These are phyloP conservation scores for Panagrolaimus sp. DNA, from an alignment of 1,140 invertebrate genomes.

Conservation along the genomic window DNA sequence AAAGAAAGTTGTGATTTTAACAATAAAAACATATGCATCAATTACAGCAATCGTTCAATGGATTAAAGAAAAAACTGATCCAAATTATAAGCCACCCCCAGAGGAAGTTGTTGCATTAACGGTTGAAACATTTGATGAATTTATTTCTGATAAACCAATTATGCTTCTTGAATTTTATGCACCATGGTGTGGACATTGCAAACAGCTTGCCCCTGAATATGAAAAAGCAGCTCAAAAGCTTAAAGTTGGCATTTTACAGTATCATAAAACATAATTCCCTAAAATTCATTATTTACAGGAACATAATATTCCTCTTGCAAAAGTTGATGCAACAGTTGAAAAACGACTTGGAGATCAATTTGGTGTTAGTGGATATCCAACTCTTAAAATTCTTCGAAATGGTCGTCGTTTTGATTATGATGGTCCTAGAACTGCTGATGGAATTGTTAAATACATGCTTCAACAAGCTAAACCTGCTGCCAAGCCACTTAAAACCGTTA, in stretches of 20 bases:
- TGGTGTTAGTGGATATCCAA: conserved; percentile 66
- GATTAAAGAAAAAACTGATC: conserved; percentile 51
- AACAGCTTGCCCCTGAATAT: conserved; percentile 63
- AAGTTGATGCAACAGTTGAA: conserved; percentile 70
- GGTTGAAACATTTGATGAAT: conserved; percentile 64
- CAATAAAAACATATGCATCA: neutral
- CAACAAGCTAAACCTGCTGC: conserved; percentile 64
- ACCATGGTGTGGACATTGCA: conserved; percentile 62
- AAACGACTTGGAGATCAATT: conserved; percentile 74
- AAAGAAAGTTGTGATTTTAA: too few relatives aligned
- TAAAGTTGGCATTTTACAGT: conserved; percentile 22
- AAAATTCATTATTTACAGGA: neutral
- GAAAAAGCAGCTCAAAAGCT: conserved; percentile 62
- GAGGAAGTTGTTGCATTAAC: conserved; percentile 65
- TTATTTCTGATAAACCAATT: conserved; percentile 62
- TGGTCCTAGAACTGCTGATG: conserved; percentile 62
- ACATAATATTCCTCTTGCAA: conserved; percentile 61
- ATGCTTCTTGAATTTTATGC: conserved; percentile 68
- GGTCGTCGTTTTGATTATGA: conserved; percentile 64
- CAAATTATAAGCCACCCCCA: conserved; percentile 64
- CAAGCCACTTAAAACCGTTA: conserved; percentile 58
- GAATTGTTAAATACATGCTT: conserved; percentile 63
- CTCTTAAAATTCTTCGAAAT: conserved; percentile 62
- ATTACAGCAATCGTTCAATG: conserved; percentile 56
- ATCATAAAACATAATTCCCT: too few relatives aligned